Conservation (phyloP, 2,797 vertebrate species). For the Chloroceryle amazona region DNA sequence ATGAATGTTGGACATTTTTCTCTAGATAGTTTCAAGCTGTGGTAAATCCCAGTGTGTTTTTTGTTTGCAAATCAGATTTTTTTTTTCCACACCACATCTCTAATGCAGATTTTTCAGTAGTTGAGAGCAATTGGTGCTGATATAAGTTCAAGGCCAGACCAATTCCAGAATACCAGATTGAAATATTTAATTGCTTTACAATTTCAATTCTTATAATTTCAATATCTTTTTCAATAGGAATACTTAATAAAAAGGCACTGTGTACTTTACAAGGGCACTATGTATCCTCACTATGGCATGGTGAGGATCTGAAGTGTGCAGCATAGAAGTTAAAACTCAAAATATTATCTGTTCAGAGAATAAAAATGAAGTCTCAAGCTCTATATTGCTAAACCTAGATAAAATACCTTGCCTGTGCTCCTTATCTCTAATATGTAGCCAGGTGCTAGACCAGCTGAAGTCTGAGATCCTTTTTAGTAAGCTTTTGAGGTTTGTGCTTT, state of each 20-base stretch:
- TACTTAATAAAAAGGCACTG: background rate
- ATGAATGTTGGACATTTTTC: background rate
- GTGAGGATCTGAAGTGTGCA: background rate
- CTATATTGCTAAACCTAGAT: background rate
- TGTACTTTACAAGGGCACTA: background rate
- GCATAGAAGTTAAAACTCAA: background rate
- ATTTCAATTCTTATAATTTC: background rate
- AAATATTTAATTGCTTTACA: background rate
- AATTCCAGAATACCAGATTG: background rate
- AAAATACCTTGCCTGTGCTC: background rate
- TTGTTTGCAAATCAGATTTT: background rate
- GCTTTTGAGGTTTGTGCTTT: fast-evolving
- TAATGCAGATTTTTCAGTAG: background rate
- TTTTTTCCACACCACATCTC: background rate
- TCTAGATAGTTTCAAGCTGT: background rate
- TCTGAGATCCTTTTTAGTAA: background rate
- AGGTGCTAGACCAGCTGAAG: background rate
- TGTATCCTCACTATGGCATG: fast-evolving
- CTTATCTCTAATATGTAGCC: background rate
- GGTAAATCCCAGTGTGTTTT: background rate
- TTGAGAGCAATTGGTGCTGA: background rate
- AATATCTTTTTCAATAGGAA: background rate
- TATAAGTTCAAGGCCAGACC: background rate
- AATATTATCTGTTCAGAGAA: background rate
- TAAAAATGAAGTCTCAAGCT: background rate